Evolutionary conservation across 2,888 invertebrate species (phyloP).

Genomic region (Metallyticus violacea): DNA sequence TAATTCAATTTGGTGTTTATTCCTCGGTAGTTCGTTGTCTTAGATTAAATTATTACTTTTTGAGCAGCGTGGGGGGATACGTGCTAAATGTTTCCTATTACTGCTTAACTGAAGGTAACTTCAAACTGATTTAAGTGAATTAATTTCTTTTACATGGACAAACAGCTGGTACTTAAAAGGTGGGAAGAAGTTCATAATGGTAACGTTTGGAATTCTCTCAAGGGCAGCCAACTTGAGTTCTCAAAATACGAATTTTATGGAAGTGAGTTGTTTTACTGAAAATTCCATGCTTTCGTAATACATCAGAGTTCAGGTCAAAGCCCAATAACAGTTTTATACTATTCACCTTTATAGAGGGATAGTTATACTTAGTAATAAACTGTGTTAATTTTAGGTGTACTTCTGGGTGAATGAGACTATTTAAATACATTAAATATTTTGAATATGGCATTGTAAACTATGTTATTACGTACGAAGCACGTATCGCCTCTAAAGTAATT

Average conservation of each 20-base stretch:
- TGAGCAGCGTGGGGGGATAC: neutral
- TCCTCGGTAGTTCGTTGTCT: neutral
- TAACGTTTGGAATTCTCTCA: neutral
- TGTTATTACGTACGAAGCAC: neutral
- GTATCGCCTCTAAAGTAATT: neutral
- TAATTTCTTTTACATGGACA: neutral
- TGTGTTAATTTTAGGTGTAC: neutral
- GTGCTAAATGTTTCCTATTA: neutral
- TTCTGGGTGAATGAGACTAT: neutral
- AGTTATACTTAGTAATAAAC: neutral
- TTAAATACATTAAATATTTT: neutral
- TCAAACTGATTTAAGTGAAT: neutral
- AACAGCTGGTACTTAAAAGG: neutral
- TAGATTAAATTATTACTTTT: neutral
- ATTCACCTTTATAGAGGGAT: neutral
- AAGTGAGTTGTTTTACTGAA: too few species aligned
- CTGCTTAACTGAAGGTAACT: too few species aligned
- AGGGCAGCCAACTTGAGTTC: neutral
- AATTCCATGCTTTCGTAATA: too few species aligned
- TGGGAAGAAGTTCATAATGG: too few species aligned
- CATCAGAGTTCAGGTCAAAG: neutral
- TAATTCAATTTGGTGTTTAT: neutral
- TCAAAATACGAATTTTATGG: too few species aligned
- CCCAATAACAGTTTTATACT: neutral
- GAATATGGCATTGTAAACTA: neutral